Conservation (phyloP, 1,140 invertebrate genomes). For the Macrobrachium rosenbergii region DNA sequence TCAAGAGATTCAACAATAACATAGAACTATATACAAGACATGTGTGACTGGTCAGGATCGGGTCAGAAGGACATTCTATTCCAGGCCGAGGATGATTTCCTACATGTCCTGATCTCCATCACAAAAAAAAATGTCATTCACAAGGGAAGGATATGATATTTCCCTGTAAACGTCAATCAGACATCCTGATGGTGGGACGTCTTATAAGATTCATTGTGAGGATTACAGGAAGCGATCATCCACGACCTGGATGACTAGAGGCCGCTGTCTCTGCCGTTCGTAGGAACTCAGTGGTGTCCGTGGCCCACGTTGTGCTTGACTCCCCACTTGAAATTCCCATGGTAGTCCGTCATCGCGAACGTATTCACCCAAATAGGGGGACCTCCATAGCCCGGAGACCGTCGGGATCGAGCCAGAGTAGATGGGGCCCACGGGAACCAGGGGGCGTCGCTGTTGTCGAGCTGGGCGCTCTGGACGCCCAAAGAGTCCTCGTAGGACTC, state of each 20-base stretch:
- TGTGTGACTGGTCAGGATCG: constrained; percentile 20
- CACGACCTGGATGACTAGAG: constrained; percentile 41
- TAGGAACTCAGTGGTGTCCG: constrained; percentile 36
- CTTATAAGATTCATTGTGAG: too few relatives aligned
- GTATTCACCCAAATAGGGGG: constrained; percentile 67
- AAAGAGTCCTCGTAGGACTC: background rate
- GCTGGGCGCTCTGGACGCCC: background rate
- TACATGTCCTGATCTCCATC: background rate
- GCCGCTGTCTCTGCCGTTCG: background rate
- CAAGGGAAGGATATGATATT: background rate
- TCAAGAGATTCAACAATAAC: background rate
- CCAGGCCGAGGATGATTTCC: background rate
- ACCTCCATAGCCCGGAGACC: constrained; percentile 16
- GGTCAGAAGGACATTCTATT: background rate
- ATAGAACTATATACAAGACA: constrained; percentile 30
- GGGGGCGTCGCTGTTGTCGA: background rate
- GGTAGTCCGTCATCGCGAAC: constrained; percentile 69
- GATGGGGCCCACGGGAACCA: background rate
- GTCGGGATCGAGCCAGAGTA: background rate
- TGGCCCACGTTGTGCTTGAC: constrained; percentile 68
- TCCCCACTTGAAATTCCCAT: constrained; percentile 71
- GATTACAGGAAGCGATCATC: constrained; percentile 2
- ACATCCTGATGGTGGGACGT: too few relatives aligned
- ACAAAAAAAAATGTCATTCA: background rate
- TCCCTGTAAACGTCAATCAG: too few relatives aligned